Base-by-base conservation (phyloP, 2,797 vertebrate genomes). In the Sebastiscus albofasciatus region DNA sequence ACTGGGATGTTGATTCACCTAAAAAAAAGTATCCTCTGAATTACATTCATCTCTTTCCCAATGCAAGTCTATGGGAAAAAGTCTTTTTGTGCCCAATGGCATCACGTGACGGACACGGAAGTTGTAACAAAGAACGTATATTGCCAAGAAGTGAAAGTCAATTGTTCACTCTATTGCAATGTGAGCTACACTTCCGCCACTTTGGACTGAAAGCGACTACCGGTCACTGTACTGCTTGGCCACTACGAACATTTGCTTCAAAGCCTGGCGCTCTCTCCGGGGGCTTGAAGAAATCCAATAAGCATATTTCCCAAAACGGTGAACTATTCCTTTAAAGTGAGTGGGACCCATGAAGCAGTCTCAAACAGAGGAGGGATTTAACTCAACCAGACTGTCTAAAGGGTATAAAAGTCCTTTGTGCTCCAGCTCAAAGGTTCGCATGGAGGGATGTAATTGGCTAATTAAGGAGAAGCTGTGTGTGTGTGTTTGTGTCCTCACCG, bases 391-490 rank as follows among this genome's bases (percentile, higher is more conserved):
- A 58, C 82, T 73, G 68, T 84, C 67, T 71, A 39, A 82, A 83
- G 85, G 85, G 81, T 77, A 90, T 85, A 89, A 87, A 88, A 84
- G 85, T 78, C 77, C 78, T 89, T 90, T 91, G 88, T 91, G 84
- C 39, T 60, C 34, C n/a, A 55, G 70, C 77, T 85, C 80, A 71
- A 65, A 58, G 62, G 82, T 80, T 80, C 81, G 70, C 58, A 61
- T 65, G 62, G 67, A 78, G 66, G 69, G 80, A 46, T 49, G 33
- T 85, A 87, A 92, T 85, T 86, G 85, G 81, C 82, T 90, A 92
- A 93, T 93, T 91, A 92, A 66, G 66, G 62, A 61, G n/a, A 66
- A 4, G 26, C 27, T 70, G 10, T 36, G 71, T 73, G 60, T 72
- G 58, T 29, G 62, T 34, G 56, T 81, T 62, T 67, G 66, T 77